A percentile compares a stretch with the other conserved stretches of the same genome.
Conservation (phyloP, 2,113 vertebrate species). For the Cacatua alba region DNA sequence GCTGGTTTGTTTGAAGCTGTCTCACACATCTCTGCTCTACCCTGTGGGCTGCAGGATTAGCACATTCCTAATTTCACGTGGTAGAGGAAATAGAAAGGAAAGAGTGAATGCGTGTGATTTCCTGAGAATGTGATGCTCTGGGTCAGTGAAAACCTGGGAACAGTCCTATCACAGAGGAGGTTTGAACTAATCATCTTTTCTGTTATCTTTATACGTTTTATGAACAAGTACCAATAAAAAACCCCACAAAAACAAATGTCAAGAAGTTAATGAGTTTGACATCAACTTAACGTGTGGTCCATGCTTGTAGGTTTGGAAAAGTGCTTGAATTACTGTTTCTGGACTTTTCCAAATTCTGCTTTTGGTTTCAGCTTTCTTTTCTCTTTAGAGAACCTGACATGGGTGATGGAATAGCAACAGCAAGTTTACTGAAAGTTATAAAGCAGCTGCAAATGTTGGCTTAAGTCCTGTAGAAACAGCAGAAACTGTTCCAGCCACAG, state of each 20-base stretch:
- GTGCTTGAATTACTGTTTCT: not conserved
- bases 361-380: not conserved
- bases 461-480: not conserved
- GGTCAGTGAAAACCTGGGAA: not conserved
- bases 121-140: not conserved
- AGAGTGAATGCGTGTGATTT: not conserved
- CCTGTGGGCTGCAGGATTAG: not conserved
- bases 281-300: not conserved
- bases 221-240: not conserved
- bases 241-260: not conserved
- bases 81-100: not conserved
- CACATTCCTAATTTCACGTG: accelerated
- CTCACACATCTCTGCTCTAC: not conserved
- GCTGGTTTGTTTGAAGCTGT: not conserved
- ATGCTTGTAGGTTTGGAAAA: not conserved
- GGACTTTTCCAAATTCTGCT: not conserved
- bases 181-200: not conserved
- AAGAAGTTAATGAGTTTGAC: not conserved
- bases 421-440: not conserved
- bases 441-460: conserved; percentile 47
- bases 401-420: not conserved
- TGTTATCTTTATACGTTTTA: not conserved
- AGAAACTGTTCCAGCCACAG: not conserved
- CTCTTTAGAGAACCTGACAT: not conserved
- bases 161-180: not conserved